Conservation (phyloP, 2,888 invertebrate genomes). For the Empis stercorea region DNA sequence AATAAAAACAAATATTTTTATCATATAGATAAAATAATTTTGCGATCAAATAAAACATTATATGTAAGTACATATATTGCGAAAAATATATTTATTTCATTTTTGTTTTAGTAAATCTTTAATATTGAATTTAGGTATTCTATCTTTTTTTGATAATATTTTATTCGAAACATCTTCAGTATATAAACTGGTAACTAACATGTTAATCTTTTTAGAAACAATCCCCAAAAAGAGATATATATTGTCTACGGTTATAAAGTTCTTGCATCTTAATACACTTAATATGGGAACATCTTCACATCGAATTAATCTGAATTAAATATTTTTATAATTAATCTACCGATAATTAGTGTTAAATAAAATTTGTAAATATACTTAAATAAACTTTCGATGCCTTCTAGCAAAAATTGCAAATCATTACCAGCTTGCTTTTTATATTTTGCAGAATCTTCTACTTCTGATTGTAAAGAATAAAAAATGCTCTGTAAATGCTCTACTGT, state of each 20-base stretch:
- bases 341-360: not conserved
- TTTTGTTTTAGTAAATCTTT: constrained; percentile 28
- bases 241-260: constrained; percentile 61
- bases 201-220: constrained; percentile 54
- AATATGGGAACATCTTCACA: constrained; percentile 63
- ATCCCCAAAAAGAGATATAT: constrained; percentile 70
- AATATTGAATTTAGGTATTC: constrained; percentile 35
- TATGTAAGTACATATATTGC: too few species aligned
- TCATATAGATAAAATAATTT: too few species aligned
- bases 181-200: constrained; percentile 27
- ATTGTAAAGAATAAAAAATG: constrained; percentile 14
- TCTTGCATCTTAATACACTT: constrained; percentile 55
- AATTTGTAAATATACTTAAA: constrained; percentile 20
- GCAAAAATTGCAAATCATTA: constrained; percentile 28
- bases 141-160: constrained; percentile 31
- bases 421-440: constrained; percentile 22
- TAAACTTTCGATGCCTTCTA: constrained; percentile 41
- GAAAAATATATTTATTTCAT: too few species aligned
- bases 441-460: constrained; percentile 23
- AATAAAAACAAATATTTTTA: too few species aligned
- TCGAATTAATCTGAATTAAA: constrained; percentile 45
- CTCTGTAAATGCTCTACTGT: constrained; percentile 27
- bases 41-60: too few species aligned
- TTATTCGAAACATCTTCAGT: constrained; percentile 28
- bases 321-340: too few species aligned